Conservation (phyloP, 1,140 invertebrate species). For the Pseudoatta argentina region DNA sequence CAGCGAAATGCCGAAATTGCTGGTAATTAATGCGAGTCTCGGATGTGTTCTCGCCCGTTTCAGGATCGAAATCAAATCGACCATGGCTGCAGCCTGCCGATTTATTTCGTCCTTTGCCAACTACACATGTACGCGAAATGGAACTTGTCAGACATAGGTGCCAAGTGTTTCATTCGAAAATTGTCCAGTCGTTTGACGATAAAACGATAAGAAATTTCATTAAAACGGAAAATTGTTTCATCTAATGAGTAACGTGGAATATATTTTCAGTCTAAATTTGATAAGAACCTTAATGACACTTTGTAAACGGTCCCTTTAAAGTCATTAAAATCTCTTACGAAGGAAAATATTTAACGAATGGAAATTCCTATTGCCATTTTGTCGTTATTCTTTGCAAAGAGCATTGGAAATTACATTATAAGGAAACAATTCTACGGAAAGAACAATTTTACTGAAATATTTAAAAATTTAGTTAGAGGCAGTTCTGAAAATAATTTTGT, state of each 20-base stretch:
- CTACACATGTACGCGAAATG: slow-evolving; percentile 18
- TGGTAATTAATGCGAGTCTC: slow-evolving; percentile 72
- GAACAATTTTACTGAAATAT: too few relatives aligned
- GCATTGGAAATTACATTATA: not conserved
- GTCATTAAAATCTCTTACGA: not conserved
- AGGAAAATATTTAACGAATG: not conserved
- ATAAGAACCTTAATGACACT: not conserved
- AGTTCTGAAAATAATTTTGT: too few relatives aligned
- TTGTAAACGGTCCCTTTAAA: not conserved
- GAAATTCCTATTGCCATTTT: not conserved
- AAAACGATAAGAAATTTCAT: not conserved
- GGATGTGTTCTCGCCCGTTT: slow-evolving; percentile 33
- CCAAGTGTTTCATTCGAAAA: not conserved
- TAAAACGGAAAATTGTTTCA: not conserved
- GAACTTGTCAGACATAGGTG: not conserved
- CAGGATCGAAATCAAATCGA: slow-evolving; percentile 68
- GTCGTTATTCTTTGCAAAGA: not conserved
- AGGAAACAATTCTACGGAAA: not conserved
- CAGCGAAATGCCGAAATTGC: slow-evolving; percentile 73
- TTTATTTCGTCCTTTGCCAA: slow-evolving; percentile 41
- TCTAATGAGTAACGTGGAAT: not conserved
- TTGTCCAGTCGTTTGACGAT: not conserved
- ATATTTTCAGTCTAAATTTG: not conserved
- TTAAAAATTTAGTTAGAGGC: too few relatives aligned
- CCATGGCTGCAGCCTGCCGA: slow-evolving; percentile 40